Evolutionary conservation across 2,797 vertebrate genomes (phyloP).

Genomic region (Morus bassanus): DNA sequence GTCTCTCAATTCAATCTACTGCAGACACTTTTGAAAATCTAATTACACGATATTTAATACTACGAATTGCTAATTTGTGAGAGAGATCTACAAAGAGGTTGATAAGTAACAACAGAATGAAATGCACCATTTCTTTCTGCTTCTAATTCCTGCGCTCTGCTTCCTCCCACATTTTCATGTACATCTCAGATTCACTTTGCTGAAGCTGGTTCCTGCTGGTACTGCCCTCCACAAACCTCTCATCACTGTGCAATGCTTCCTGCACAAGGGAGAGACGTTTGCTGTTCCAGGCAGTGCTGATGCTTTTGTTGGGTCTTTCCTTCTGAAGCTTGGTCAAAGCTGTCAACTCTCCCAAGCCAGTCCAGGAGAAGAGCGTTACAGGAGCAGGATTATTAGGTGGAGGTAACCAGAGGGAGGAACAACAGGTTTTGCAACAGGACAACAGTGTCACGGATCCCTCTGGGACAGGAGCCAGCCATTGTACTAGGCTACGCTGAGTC

Average conservation of each 20-base stretch:
- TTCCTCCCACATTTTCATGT: not conserved
- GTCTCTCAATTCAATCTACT: not conserved
- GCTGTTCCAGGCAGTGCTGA: not conserved
- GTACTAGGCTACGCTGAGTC: rapidly evolving
- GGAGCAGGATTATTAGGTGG: not conserved
- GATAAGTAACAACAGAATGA: not conserved
- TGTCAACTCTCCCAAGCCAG: not conserved
- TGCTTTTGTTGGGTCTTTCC: not conserved
- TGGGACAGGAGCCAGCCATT: not conserved
- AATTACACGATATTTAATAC: not conserved
- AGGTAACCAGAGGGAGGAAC: not conserved
- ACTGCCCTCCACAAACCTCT: not conserved
- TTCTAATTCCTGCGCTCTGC: not conserved
- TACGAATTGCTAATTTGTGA: not conserved
- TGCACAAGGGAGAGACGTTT: not conserved
- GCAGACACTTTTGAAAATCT: not conserved
- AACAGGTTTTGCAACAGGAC: not conserved
- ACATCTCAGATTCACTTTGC: not conserved
- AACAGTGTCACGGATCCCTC: not conserved
- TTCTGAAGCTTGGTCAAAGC: not conserved
- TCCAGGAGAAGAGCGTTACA: not conserved
- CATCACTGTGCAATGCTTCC: not conserved
- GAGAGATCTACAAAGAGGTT: not conserved
- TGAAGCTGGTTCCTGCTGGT: not conserved
- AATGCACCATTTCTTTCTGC: not conserved